Evolutionary conservation across 2,113 vertebrate genomes (phyloP).

Genomic region (Halichoerus grypus): DNA sequence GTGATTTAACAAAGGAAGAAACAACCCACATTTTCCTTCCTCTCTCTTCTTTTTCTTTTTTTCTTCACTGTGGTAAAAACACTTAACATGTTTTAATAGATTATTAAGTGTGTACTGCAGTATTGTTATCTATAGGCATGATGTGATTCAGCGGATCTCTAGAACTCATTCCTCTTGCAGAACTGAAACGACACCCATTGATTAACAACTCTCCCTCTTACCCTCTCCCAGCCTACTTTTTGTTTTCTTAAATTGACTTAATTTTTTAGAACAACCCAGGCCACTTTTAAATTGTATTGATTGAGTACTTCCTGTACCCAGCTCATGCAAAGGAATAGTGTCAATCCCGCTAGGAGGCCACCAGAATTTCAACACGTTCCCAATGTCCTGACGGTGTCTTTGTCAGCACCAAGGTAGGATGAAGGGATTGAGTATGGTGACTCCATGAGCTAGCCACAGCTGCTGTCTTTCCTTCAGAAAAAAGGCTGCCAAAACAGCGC

Average conservation of each 20-base stretch:
- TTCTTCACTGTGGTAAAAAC: not conserved
- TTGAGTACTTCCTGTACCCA: not conserved
- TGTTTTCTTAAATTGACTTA: not conserved
- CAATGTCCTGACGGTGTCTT: not conserved
- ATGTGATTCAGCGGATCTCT: fast-evolving
- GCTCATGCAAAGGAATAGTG: not conserved
- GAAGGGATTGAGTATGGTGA: not conserved
- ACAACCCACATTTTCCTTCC: too few relatives aligned
- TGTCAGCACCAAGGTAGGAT: not conserved
- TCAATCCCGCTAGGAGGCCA: not conserved
- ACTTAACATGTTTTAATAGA: not conserved
- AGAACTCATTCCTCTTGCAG: not conserved
- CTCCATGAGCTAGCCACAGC: not conserved
- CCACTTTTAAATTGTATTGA: not conserved
- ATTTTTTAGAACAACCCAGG: not conserved
- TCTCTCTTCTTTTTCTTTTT: not conserved
- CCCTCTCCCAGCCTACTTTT: too few relatives aligned
- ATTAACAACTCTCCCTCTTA: not conserved
- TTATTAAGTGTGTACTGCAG: too few relatives aligned
- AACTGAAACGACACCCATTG: not conserved
- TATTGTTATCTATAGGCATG: too few relatives aligned
- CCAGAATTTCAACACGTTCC: not conserved
- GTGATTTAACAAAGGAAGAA: not conserved
- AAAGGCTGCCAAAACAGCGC: not conserved
- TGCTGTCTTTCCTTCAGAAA: not conserved